phyloP scores from a whole-genome alignment of 1,140 invertebrate species.

The Bombus turneri region DNA sequence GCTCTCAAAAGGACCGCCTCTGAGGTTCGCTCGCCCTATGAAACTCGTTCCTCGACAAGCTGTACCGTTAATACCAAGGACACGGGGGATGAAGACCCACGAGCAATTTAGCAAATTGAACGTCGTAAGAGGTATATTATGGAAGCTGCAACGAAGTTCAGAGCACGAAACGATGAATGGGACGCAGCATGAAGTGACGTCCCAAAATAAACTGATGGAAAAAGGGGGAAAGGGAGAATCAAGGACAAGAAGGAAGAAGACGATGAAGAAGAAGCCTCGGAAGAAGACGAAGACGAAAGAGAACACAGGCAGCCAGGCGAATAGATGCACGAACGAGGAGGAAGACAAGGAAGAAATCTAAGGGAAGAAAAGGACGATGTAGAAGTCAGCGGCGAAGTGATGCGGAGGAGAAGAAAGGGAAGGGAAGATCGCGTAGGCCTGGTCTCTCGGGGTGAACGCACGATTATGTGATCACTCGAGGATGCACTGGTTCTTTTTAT shows the following conservation, averaged over 20 bases:
- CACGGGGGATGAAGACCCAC: neutral
- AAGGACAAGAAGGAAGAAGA: neutral
- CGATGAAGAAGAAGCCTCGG: neutral
- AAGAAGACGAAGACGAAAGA: neutral
- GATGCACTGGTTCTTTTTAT: constrained; percentile 75
- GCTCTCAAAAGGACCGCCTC: constrained; percentile 8
- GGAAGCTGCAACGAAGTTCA: neutral
- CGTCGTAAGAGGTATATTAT: neutral
- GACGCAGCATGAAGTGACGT: constrained; percentile 29
- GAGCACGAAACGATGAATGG: neutral
- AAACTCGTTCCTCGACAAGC: constrained; percentile 5
- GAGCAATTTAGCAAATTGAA: constrained; percentile 3
- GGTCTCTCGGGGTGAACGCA: constrained; percentile 75
- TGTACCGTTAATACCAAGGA: constrained; percentile 8
- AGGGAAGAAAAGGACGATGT: constrained; percentile 19
- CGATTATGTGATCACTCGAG: constrained; percentile 81
- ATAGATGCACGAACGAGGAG: neutral
- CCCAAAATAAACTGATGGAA: neutral
- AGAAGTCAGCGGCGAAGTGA: neutral
- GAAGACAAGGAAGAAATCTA: constrained; percentile 11
- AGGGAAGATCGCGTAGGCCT: constrained; percentile 19
- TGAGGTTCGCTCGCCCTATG: constrained; percentile 1
- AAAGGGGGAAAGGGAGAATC: neutral
- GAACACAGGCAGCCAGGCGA: constrained; percentile 12
- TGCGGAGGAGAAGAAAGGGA: constrained; percentile 7